Evolutionary conservation across 2,797 vertebrate genomes (phyloP).

Genomic region (Xiphophorus birchmanni): DNA sequence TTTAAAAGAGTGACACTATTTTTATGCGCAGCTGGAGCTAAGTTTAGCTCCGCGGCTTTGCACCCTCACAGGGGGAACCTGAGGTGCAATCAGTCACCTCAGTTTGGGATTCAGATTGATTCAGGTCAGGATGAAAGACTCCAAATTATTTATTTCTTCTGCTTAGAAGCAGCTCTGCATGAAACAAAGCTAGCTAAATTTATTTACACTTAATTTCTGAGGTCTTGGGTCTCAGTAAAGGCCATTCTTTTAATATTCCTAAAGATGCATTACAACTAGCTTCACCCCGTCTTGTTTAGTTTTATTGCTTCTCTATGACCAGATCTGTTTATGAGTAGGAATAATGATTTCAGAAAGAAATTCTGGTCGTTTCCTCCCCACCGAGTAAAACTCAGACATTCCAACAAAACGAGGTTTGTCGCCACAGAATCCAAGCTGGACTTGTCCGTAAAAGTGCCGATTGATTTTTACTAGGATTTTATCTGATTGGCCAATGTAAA

Average conservation of each 20-base stretch:
- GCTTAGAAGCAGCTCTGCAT: not conserved
- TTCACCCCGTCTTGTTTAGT: not conserved
- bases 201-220: not conserved
- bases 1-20: slow-evolving; percentile 50
- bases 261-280: not conserved
- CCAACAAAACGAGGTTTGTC: not conserved
- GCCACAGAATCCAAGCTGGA: not conserved
- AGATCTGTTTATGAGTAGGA: not conserved
- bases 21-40: slow-evolving; percentile 34
- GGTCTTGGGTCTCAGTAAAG: not conserved
- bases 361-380: not conserved
- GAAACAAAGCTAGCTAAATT: not conserved
- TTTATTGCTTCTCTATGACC: not conserved
- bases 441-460: not conserved
- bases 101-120: slow-evolving; percentile 27
- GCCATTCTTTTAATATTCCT: not conserved
- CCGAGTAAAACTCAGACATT: not conserved
- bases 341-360: not conserved
- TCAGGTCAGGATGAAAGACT: slow-evolving; percentile 25
- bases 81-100: slow-evolving; percentile 38
- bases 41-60: slow-evolving; percentile 31
- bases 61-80: slow-evolving; percentile 15
- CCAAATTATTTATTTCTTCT: slow-evolving; percentile 10
- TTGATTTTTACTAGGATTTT: not conserved
- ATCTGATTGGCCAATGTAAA: not conserved